Conservation (phyloP, 2,113 vertebrate species). For the Phainopepla nitens region DNA sequence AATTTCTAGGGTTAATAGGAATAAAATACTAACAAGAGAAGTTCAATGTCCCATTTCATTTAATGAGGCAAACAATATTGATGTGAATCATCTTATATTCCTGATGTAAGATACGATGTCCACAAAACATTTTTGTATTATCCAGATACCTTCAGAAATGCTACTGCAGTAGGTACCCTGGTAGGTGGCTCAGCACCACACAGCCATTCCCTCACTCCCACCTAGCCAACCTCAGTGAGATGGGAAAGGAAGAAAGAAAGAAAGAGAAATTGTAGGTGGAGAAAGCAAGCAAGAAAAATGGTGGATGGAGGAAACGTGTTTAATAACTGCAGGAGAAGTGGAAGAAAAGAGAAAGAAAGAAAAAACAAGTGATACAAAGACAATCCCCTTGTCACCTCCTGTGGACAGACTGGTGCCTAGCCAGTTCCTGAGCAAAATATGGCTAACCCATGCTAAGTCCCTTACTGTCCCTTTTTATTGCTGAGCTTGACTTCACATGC, state of each 20-base stretch:
- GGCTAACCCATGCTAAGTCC: neutral
- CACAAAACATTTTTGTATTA: neutral
- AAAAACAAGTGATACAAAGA: neutral
- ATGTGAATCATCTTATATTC: neutral
- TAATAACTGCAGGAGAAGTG: neutral
- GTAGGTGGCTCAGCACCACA: neutral
- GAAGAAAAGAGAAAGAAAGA: neutral
- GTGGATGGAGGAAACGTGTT: neutral
- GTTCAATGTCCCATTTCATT: neutral
- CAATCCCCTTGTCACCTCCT: neutral
- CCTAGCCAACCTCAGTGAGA: neutral
- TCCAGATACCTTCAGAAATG: neutral
- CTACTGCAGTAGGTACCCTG: neutral
- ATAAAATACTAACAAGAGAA: neutral
- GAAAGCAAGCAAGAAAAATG: neutral
- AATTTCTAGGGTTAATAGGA: neutral
- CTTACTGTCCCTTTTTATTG: neutral
- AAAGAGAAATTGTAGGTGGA: neutral
- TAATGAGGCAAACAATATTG: neutral
- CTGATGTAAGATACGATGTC: accelerated
- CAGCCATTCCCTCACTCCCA: neutral
- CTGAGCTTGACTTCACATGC: neutral
- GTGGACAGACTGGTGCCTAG: neutral
- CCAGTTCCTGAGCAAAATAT: neutral
- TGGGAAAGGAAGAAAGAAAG: neutral